Evolutionary conservation across 2,888 invertebrate genomes (phyloP).

Genomic region (Stictocephala bisonia): DNA sequence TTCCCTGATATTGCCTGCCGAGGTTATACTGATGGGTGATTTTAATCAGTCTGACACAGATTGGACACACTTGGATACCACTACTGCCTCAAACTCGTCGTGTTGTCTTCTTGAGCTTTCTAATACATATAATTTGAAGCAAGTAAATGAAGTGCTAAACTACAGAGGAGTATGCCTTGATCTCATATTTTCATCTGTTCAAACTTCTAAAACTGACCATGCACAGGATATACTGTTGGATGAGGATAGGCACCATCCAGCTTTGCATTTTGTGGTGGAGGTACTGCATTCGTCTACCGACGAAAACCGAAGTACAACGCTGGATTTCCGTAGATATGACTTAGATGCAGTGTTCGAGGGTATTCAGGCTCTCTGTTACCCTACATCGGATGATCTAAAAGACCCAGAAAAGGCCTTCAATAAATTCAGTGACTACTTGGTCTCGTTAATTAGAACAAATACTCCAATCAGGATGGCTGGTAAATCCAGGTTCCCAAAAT

Average conservation of each 20-base stretch:
- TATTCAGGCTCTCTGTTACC: neutral
- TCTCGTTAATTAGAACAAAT: neutral
- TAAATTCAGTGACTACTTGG: neutral
- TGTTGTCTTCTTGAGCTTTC: neutral
- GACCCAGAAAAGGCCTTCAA: neutral
- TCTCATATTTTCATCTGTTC: conserved; percentile 16
- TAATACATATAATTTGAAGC: neutral
- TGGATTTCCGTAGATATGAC: neutral
- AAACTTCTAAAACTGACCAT: neutral
- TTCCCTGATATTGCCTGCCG: neutral
- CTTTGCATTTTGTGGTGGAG: neutral
- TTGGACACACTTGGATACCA: neutral
- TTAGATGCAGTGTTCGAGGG: neutral
- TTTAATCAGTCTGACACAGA: conserved; percentile 5
- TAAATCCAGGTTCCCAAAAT: neutral
- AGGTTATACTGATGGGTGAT: neutral
- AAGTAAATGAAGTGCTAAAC: neutral
- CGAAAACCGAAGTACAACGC: neutral
- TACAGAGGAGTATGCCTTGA: neutral
- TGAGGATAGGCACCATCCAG: conserved; percentile 33
- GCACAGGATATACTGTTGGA: neutral
- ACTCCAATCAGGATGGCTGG: neutral
- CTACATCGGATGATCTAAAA: neutral
- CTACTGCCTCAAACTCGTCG: neutral
- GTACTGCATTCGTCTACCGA: neutral